phyloP scores from a whole-genome alignment of 2,888 invertebrate species.

The Urechis unicinctus region DNA sequence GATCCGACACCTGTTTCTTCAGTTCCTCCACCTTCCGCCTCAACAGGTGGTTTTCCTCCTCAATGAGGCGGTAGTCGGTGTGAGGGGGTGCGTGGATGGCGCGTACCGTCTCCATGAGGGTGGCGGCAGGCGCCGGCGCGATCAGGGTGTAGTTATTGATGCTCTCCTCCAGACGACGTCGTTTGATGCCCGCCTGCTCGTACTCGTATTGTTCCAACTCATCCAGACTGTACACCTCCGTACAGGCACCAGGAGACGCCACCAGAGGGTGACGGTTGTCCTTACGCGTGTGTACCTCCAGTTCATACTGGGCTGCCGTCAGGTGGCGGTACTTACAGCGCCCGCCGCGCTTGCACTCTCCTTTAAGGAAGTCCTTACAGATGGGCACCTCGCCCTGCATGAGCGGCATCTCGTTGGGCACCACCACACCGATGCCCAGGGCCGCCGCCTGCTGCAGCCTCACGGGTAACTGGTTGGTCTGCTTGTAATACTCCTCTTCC shows the following conservation, averaged over 20 bases:
- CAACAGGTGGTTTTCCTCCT: slow-evolving; percentile 63
- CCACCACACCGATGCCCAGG: slow-evolving; percentile 33
- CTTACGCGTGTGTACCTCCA: slow-evolving; percentile 8
- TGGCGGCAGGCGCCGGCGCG: not conserved
- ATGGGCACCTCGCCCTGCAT: slow-evolving; percentile 49
- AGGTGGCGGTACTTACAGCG: slow-evolving; percentile 55
- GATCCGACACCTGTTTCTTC: slow-evolving; percentile 65
- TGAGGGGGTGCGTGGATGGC: not conserved
- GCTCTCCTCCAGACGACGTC: slow-evolving; percentile 28
- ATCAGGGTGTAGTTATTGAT: not conserved
- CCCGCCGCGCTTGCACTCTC: slow-evolving; percentile 56
- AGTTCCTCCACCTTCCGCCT: slow-evolving; percentile 65
- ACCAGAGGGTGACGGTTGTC: not conserved
- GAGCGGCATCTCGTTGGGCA: slow-evolving; percentile 30
- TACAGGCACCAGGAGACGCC: not conserved
- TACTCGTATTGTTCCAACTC: slow-evolving; percentile 1
- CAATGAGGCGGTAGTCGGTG: slow-evolving; percentile 6
- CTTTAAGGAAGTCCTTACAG: slow-evolving; percentile 61
- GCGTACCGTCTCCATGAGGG: not conserved
- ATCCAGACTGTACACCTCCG: not conserved
- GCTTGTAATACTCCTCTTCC: slow-evolving; percentile 66
- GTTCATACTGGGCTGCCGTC: slow-evolving; percentile 15
- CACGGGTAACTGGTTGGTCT: slow-evolving; percentile 65
- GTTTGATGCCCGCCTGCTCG: slow-evolving; percentile 22
- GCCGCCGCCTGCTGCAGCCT: slow-evolving; percentile 45